Conservation (phyloP, 2,797 vertebrate species). For the Mycteria americana region DNA sequence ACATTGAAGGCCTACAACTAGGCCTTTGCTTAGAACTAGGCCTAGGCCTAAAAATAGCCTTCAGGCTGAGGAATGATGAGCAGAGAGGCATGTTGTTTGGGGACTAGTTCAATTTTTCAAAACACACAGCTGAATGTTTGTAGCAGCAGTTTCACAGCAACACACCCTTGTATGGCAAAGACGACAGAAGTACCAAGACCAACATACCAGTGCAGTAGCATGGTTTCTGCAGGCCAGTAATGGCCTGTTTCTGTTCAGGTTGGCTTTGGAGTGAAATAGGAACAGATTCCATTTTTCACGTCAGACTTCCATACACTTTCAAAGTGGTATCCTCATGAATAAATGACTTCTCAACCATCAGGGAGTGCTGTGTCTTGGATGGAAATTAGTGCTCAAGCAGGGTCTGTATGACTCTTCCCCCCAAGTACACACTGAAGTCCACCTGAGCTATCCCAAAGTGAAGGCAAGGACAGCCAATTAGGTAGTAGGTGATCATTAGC, state of each 20-base stretch:
- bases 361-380: not conserved
- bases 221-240: no score
- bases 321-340: not conserved
- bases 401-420: no score
- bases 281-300: not conserved
- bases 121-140: not conserved
- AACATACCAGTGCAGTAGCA: accelerated
- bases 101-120: accelerated
- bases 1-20: no score
- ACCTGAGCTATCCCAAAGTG: not conserved
- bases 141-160: not conserved
- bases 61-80: not conserved
- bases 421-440: not conserved
- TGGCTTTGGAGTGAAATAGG: not conserved
- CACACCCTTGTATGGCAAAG: accelerated
- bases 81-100: accelerated
- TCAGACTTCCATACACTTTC: not conserved
- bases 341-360: not conserved
- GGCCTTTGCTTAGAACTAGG: no score
- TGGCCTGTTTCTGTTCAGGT: not conserved
- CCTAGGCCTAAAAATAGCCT: no score
- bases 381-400: not conserved
- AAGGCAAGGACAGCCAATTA: not conserved
- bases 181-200: accelerated
- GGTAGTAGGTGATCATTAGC: not conserved